These are phyloP conservation scores for Arctocebus calabarensis DNA, from an alignment of 2,797 vertebrate genomes.

Conservation along the genomic window DNA sequence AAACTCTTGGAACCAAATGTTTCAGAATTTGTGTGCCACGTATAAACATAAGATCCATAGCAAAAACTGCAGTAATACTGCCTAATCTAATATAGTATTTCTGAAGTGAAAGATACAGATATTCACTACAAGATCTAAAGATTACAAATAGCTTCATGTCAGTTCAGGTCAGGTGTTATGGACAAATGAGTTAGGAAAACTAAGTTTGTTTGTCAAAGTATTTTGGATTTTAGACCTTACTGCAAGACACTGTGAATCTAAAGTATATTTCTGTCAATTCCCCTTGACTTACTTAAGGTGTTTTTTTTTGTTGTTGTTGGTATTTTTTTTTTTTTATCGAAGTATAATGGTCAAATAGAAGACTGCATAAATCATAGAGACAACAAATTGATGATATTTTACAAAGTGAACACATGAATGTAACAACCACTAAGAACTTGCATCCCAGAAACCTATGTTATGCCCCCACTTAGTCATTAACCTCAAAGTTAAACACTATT, in stretches of 20 bases:
- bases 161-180: constrained; percentile 32
- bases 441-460: not conserved
- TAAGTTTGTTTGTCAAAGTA: constrained; percentile 27
- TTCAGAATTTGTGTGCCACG: not conserved
- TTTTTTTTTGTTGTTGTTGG: not conserved
- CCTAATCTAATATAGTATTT: not conserved
- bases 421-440: constrained; percentile 3
- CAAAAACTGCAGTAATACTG: not conserved
- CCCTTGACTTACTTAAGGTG: not conserved
- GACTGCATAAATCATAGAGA: not conserved
- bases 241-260: not conserved
- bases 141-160: not conserved
- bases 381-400: constrained; percentile 48
- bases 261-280: constrained; percentile 25
- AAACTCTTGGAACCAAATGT: constrained; percentile 40
- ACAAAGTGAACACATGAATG: constrained; percentile 8
- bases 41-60: not conserved
- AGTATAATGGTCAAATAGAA: constrained; percentile 17
- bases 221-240: constrained; percentile 36
- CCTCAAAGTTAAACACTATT: not conserved
- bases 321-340: not conserved
- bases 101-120: constrained; percentile 11
- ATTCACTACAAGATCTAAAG: constrained; percentile 1
- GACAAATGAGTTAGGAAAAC: constrained; percentile 10
- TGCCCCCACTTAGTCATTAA: not conserved